Percentiles rank a stretch among this genome's conserved stretches.
Conservation (phyloP, 2,888 invertebrate species). For the Acanthococcus lagerstroemiae region DNA sequence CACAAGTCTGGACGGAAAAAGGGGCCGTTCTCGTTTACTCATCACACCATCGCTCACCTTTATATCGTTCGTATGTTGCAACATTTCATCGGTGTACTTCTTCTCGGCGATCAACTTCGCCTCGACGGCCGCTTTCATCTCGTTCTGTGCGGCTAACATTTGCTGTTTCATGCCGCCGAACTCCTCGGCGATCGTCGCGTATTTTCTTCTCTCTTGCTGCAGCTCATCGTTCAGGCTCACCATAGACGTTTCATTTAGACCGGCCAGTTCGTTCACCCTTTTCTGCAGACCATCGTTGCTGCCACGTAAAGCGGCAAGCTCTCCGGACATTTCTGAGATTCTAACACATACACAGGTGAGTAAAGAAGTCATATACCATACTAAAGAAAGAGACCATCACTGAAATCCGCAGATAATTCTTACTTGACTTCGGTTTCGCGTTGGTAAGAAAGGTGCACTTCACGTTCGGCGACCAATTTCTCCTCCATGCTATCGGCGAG, state of each 20-base stretch:
- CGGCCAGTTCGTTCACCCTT: conserved; percentile 37
- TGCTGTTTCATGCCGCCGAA: conserved; percentile 52
- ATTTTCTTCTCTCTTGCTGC: conserved; percentile 47
- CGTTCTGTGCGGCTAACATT: conserved; percentile 51
- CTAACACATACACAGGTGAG: background rate
- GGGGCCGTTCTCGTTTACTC: conserved; percentile 28
- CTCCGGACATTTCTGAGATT: conserved; percentile 40
- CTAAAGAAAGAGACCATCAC: background rate
- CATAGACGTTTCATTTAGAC: conserved; percentile 21
- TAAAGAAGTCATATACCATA: background rate
- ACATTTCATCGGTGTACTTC: conserved; percentile 70
- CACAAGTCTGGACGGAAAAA: background rate
- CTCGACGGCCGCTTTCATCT: conserved; percentile 53
- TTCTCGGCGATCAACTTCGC: conserved; percentile 59
- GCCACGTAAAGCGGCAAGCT: conserved; percentile 34
- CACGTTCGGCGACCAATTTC: conserved; percentile 56
- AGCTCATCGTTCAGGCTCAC: conserved; percentile 18
- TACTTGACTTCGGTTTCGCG: conserved; percentile 50
- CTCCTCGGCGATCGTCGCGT: conserved; percentile 48
- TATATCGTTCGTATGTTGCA: conserved; percentile 60
- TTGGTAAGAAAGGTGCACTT: conserved; percentile 51
- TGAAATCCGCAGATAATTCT: conserved; percentile 8
- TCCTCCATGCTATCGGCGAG: conserved; percentile 74
- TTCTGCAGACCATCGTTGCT: conserved; percentile 48
- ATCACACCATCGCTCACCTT: too few species aligned